phyloP scores from a whole-genome alignment of 2,888 invertebrate genomes.

The Plagiodera versicolora region DNA sequence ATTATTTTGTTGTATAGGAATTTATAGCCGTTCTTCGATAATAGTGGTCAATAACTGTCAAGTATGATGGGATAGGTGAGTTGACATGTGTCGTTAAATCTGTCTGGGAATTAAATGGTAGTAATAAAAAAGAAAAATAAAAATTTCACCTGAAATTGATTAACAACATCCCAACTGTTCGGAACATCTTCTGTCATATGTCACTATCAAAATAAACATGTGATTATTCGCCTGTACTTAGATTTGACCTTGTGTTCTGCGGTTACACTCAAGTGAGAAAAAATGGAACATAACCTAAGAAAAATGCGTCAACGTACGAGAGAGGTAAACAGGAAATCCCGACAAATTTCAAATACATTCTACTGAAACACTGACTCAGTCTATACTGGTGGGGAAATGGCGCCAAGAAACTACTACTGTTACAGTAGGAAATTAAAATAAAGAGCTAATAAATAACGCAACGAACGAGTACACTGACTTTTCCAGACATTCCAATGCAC shows the following conservation, averaged over 20 bases:
- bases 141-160: conserved; percentile 9
- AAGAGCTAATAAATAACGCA: conserved; percentile 7
- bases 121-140: background rate
- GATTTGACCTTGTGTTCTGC: background rate
- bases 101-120: background rate
- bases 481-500: conserved; percentile 20
- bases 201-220: too few species aligned
- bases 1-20: background rate
- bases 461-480: conserved; percentile 14
- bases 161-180: too few species aligned
- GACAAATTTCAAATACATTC: conserved; percentile 20
- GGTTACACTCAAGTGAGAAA: background rate
- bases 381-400: background rate
- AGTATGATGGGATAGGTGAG: background rate
- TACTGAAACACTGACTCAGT: conserved; percentile 22
- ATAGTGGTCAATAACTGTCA: background rate
- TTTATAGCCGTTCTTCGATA: background rate
- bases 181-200: too few species aligned
- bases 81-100: background rate
- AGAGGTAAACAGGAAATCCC: conserved; percentile 27
- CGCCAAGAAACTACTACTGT: background rate
- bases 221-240: background rate
- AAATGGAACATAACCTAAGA: conserved; percentile 5
- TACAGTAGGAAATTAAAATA: background rate
- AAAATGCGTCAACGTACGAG: conserved; percentile 12